Conservation (phyloP, 92 coral and sea anemone genomes). For the Epizoanthus illoricatus region DNA sequence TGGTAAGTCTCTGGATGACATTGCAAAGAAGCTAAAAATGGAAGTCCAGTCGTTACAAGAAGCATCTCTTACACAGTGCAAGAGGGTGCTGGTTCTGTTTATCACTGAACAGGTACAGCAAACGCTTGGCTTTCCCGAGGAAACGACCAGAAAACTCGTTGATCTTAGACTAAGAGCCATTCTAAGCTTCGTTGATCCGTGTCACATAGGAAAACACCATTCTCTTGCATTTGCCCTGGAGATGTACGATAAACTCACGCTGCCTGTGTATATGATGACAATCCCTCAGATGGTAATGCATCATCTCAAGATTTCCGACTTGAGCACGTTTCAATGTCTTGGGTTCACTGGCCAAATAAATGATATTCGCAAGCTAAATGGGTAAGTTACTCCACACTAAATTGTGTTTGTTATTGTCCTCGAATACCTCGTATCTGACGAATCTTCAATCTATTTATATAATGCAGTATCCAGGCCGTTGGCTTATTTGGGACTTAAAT, state of each 20-base stretch:
- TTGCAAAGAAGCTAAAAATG: neutral
- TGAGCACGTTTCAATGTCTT: neutral
- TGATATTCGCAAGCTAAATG: neutral
- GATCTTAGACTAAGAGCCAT: neutral
- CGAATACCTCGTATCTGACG: too few relatives aligned
- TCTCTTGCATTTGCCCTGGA: conserved; percentile 6
- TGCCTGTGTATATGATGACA: neutral
- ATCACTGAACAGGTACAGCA: neutral
- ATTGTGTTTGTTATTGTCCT: too few relatives aligned
- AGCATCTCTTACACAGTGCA: conserved; percentile 1
- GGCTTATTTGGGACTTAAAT: too few relatives aligned
- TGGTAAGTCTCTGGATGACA: neutral
- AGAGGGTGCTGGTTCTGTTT: neutral
- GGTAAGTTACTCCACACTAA: neutral
- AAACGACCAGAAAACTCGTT: neutral
- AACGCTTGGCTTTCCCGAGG: neutral
- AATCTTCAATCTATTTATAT: too few relatives aligned
- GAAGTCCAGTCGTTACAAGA: neutral
- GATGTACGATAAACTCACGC: neutral
- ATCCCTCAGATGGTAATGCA: neutral
- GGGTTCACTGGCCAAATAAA: neutral
- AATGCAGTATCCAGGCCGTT: too few relatives aligned
- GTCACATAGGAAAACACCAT: neutral
- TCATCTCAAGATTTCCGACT: neutral
- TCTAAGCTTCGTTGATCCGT: neutral